phyloP scores from a whole-genome alignment of 1,140 invertebrate genomes.

The Trypoxylus dichotomus region DNA sequence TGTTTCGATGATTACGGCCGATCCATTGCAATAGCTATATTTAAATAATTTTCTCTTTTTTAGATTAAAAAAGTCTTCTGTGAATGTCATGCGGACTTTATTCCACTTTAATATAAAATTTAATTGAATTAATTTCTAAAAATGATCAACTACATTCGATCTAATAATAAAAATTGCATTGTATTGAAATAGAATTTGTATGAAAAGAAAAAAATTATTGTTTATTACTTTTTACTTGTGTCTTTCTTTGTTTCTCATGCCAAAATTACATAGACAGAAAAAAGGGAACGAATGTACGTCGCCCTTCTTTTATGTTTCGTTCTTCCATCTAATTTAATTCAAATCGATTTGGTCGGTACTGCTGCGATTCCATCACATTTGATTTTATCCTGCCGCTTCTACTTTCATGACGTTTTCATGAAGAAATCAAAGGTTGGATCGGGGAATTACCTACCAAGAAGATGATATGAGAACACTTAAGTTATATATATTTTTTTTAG shows the following conservation, averaged over 20 bases:
- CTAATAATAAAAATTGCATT: slow-evolving; percentile 15
- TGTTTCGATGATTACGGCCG: background rate
- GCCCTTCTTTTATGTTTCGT: background rate
- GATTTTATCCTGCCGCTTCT: background rate
- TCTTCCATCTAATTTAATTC: slow-evolving; percentile 32
- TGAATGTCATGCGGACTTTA: slow-evolving; percentile 16
- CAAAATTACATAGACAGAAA: background rate
- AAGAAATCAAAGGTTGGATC: slow-evolving; percentile 22
- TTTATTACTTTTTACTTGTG: slow-evolving; percentile 17
- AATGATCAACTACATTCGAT: slow-evolving; percentile 3
- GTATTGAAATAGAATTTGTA: slow-evolving; percentile 12
- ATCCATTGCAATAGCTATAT: slow-evolving; percentile 4
- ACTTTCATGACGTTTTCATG: background rate
- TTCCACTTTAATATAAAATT: slow-evolving; percentile 13
- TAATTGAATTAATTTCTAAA: background rate
- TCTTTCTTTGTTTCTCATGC: slow-evolving; percentile 19
- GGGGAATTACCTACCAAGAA: slow-evolving; percentile 6
- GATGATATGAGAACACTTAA: slow-evolving; percentile 16
- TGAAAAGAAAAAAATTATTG: slow-evolving; percentile 20
- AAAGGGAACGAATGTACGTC: background rate
- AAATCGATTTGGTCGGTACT: slow-evolving; percentile 23
- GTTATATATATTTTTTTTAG: slow-evolving; percentile 26
- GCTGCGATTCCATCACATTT: background rate
- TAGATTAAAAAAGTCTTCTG: slow-evolving; percentile 25
- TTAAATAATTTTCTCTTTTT: slow-evolving; percentile 23